A percentile compares a stretch with the other conserved stretches of the same genome.
These are phyloP conservation scores for Lissocephala sabroskyi DNA, from an alignment of 2,888 invertebrate species.

Conservation along the genomic window DNA sequence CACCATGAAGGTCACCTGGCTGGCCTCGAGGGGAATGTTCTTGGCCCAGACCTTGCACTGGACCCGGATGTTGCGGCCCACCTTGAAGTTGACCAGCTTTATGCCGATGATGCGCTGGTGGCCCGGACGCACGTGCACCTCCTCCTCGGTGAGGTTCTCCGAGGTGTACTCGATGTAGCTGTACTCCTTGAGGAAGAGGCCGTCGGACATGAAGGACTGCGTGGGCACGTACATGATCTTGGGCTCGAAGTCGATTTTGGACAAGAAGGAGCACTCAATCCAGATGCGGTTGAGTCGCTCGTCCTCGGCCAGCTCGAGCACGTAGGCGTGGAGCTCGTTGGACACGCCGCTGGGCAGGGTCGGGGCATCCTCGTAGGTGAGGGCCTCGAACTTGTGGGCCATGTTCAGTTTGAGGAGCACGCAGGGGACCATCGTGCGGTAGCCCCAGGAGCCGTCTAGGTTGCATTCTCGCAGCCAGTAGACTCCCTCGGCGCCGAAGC, in stretches of 20 bases:
- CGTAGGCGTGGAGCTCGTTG: constrained; percentile 18
- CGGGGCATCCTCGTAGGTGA: constrained; percentile 25
- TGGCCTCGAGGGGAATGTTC: constrained; percentile 17
- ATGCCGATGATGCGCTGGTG: constrained; percentile 38
- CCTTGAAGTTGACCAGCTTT: constrained; percentile 28
- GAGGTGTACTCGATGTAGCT: constrained; percentile 4
- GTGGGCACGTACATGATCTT: constrained; percentile 29
- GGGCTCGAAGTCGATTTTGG: background rate
- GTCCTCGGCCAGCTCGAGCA: constrained; percentile 24
- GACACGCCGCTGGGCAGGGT: constrained; percentile 30
- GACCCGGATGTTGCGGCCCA: constrained; percentile 20
- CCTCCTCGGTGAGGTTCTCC: constrained; percentile 18
- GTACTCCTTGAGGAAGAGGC: constrained; percentile 13
- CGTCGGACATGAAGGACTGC: constrained; percentile 22
- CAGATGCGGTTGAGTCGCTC: constrained; percentile 36
- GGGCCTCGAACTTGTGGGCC: constrained; percentile 22
- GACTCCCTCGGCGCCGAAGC: constrained; percentile 16
- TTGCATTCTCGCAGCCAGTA: constrained; percentile 26
- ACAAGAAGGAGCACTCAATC: constrained; percentile 16
- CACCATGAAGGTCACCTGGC: constrained; percentile 1
- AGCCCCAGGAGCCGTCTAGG: constrained; percentile 38
- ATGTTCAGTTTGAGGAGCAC: constrained; percentile 42
- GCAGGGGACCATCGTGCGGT: constrained; percentile 28
- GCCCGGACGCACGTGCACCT: constrained; percentile 16
- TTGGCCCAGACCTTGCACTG: constrained; percentile 23